Evolutionary conservation across 2,113 vertebrate genomes (phyloP).

Genomic region (Zingel zingel): DNA sequence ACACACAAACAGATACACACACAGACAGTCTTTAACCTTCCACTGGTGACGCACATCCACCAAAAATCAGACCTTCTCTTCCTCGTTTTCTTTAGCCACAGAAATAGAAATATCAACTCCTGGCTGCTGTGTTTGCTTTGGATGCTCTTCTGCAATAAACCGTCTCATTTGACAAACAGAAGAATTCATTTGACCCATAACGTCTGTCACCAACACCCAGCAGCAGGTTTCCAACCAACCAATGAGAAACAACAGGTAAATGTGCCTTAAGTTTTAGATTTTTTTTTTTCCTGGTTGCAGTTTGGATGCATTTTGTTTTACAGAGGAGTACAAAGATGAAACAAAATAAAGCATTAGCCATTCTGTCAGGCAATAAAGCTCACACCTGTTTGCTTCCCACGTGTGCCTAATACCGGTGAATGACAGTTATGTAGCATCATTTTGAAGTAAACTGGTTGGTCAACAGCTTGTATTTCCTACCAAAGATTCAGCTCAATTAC

Average conservation of each 20-base stretch:
- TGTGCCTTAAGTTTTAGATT: slow-evolving; percentile 42
- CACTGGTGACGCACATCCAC: slow-evolving; percentile 51
- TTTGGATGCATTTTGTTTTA: neutral
- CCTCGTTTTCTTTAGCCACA: slow-evolving; percentile 21
- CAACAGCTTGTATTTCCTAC: neutral
- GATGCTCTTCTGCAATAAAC: slow-evolving; percentile 46
- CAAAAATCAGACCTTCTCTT: slow-evolving; percentile 31
- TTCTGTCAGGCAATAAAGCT: slow-evolving; percentile 1
- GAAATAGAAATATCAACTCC: slow-evolving; percentile 22
- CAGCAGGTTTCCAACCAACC: slow-evolving; percentile 5
- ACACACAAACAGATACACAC: slow-evolving; percentile 9
- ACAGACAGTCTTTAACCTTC: slow-evolving; percentile 4
- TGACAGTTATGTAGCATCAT: slow-evolving; percentile 9
- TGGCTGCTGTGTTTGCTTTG: slow-evolving; percentile 57
- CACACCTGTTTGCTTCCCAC: slow-evolving; percentile 1
- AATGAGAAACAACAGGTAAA: neutral
- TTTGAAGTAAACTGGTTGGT: neutral
- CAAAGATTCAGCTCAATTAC: neutral
- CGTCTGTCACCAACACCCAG: slow-evolving; percentile 9
- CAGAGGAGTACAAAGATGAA: neutral
- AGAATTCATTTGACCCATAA: neutral
- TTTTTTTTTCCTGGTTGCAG: neutral
- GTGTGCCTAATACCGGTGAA: slow-evolving; percentile 13
- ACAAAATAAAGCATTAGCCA: neutral
- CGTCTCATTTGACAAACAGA: slow-evolving; percentile 29